These are phyloP conservation scores for Clinocottus analis DNA, from an alignment of 2,113 vertebrate species.

Conservation along the genomic window DNA sequence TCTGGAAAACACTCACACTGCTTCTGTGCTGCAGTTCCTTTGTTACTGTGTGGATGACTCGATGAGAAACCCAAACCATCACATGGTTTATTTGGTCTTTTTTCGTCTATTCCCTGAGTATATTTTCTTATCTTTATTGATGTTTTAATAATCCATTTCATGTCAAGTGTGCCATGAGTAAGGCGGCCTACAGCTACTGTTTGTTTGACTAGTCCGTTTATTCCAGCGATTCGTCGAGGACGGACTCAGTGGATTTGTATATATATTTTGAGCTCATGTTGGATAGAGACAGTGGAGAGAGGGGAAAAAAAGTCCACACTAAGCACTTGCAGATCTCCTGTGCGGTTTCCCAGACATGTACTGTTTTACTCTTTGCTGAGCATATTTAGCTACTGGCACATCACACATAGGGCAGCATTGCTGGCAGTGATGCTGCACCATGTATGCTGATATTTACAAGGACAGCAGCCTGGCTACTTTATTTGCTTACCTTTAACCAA, in stretches of 20 bases:
- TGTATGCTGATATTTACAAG: constrained; percentile 55
- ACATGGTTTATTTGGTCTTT: neutral
- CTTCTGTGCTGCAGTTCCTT: constrained; percentile 27
- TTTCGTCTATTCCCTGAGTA: neutral
- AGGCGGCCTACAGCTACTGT: constrained; percentile 37
- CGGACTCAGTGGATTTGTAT: constrained; percentile 28
- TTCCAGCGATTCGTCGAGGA: constrained; percentile 19
- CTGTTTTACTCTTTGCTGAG: constrained; percentile 46
- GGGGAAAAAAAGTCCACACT: constrained; percentile 47
- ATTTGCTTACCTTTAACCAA: constrained; percentile 31
- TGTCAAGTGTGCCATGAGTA: constrained; percentile 1
- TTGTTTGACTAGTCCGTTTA: constrained; percentile 29
- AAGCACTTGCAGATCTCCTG: constrained; percentile 59
- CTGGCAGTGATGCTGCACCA: constrained; percentile 50
- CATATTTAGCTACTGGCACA: constrained; percentile 57
- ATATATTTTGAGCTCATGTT: constrained; percentile 19
- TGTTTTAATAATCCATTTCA: constrained; percentile 17
- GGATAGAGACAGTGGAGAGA: constrained; percentile 21
- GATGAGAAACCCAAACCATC: constrained; percentile 16
- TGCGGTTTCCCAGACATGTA: constrained; percentile 53
- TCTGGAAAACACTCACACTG: constrained; percentile 21
- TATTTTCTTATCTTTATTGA: constrained; percentile 25
- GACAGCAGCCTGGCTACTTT: constrained; percentile 23
- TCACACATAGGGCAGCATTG: constrained; percentile 40
- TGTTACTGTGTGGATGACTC: constrained; percentile 3